phyloP scores from a whole-genome alignment of 2,113 vertebrate species.

The Xenopus tropicalis region UCB_Xtro_10.0 CM004445.2:117011501-117012000 shows the following conservation, averaged over 20 bases:
- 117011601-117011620: conserved; percentile 59
- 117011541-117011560: conserved; percentile 69
- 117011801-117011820: not conserved
- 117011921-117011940: too few relatives aligned
- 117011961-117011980: too few relatives aligned
- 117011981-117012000: too few relatives aligned
- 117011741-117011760: conserved; percentile 26
- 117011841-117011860: not conserved
- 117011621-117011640: conserved; percentile 38
- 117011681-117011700: conserved; percentile 29
- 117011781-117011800: conserved; percentile 11
- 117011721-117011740: conserved; percentile 29
- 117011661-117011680: conserved; percentile 37
- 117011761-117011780: conserved; percentile 33
- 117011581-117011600: conserved; percentile 65
- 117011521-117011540: conserved; percentile 70
- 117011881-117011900: too few relatives aligned
- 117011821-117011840: conserved; percentile 12
- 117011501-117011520: conserved; percentile 69
- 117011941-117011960: too few relatives aligned
- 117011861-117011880: too few relatives aligned
- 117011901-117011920: too few relatives aligned
- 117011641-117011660: conserved; percentile 44
- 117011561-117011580: conserved; percentile 59
- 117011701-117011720: conserved; percentile 37